Evolutionary conservation across 2,888 invertebrate species (phyloP), one percentile per base, ranked within the genome.

Genomic region (Nemotelus nigrinus): DNA sequence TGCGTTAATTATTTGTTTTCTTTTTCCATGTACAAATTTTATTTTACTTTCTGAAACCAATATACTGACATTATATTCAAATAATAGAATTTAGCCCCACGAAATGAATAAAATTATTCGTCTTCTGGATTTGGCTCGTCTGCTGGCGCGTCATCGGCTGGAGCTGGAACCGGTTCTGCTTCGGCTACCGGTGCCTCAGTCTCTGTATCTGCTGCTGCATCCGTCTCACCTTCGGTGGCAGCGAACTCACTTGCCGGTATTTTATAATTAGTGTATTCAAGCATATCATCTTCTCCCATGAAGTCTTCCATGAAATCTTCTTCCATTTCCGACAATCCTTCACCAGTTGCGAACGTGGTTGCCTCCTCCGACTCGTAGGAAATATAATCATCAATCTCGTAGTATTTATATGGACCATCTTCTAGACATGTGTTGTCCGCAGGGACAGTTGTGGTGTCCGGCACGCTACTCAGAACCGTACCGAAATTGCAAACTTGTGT

Each of bases 331-430:
- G n/a, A 58, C 2, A 58, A n/a, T 8, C 58, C 58, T 58, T 58
- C 58, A 58, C 39, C n/a, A 10, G 25, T 58, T 25, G 25, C 25
- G 25, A 10, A 8, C 58, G 25, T 25, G 4, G 8, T 25, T 25
- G 25, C 58, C 25, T n/a, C 58, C 4, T 39, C 10, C 6, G 68
- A 50, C 39, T 68, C 50, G 39, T 57, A 57, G 10, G 55, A 43
- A 39, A 71, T 55, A n/a, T 47, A 71, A 43, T 71, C 70, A 44
- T 57, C 70, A 55, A 71, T 71, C 3, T 55, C 55, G 44, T 71
- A 71, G 5, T 53, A 44, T 5, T 6, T 6, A 53, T n/a, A 8
- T 43, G 53, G 8, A n/a, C 43, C 3, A 10, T 71, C n/a, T 10
- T 10, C 25, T 2, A 7, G 10, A 10, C 43, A 71, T n/a, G 44